Evolutionary conservation across 2,113 vertebrate species (phyloP).

Genomic region (Mionectes macconnelli): DNA sequence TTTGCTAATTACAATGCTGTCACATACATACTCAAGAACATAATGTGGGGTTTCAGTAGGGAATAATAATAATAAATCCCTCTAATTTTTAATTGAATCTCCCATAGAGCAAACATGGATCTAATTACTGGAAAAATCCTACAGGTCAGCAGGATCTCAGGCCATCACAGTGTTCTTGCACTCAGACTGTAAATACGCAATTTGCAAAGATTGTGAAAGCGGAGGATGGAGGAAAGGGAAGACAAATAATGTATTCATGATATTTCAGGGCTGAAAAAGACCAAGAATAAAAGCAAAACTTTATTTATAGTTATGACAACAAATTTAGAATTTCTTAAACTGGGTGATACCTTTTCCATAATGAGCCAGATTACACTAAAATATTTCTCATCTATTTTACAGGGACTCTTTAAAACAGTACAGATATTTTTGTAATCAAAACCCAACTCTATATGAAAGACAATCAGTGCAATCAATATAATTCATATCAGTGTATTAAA

Average conservation of each 20-base stretch:
- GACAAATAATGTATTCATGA: neutral
- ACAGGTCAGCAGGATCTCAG: slow-evolving; percentile 4
- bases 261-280: neutral
- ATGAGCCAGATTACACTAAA: neutral
- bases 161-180: neutral
- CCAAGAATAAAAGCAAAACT: neutral
- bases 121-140: slow-evolving; percentile 14
- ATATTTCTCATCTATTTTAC: neutral
- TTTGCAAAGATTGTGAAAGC: neutral
- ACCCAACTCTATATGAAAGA: neutral
- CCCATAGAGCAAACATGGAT: neutral
- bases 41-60: neutral
- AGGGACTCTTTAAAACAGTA: neutral
- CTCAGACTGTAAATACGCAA: neutral
- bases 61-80: neutral
- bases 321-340: neutral
- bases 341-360: neutral
- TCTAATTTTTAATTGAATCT: slow-evolving; percentile 15
- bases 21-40: neutral
- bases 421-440: neutral
- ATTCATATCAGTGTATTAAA: neutral
- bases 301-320: neutral
- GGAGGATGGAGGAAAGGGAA: neutral
- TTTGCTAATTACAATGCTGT: neutral
- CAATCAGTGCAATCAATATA: neutral